A percentile compares a stretch with the other conserved stretches of the same genome.
Evolutionary conservation across 2,113 vertebrate species (phyloP).

Genomic region (Melospiza georgiana): DNA sequence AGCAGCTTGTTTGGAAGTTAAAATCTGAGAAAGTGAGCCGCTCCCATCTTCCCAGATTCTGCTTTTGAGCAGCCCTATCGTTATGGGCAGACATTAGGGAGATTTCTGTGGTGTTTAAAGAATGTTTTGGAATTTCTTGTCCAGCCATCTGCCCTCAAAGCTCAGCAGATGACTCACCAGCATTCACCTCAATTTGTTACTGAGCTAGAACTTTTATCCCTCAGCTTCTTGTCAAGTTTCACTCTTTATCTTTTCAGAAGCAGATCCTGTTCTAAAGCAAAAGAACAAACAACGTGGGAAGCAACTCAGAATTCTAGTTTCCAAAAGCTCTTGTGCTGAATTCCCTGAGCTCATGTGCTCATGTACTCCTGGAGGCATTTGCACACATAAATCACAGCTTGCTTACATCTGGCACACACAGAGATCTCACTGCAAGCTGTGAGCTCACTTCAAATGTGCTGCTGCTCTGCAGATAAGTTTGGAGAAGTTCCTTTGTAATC

Average conservation of each 20-base stretch:
- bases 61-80: not conserved
- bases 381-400: not conserved
- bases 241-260: not conserved
- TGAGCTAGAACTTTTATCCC: not conserved
- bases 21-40: not conserved
- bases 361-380: not conserved
- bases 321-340: not conserved
- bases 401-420: not conserved
- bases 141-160: not conserved
- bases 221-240: not conserved
- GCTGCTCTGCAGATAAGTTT: not conserved
- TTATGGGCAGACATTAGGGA: not conserved
- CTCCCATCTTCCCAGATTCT: not conserved
- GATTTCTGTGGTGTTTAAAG: constrained; percentile 3
- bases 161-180: not conserved
- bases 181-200: constrained; percentile 2
- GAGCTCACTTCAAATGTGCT: not conserved
- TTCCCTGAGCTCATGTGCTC: not conserved
- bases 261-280: not conserved
- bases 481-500: not conserved
- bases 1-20: not conserved
- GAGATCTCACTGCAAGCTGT: not conserved
- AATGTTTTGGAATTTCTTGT: not conserved
- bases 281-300: not conserved
- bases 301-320: not conserved